These are phyloP conservation scores for Ficedula albicollis DNA, from an alignment of 2,797 vertebrate species.

Conservation along the genomic window DNA sequence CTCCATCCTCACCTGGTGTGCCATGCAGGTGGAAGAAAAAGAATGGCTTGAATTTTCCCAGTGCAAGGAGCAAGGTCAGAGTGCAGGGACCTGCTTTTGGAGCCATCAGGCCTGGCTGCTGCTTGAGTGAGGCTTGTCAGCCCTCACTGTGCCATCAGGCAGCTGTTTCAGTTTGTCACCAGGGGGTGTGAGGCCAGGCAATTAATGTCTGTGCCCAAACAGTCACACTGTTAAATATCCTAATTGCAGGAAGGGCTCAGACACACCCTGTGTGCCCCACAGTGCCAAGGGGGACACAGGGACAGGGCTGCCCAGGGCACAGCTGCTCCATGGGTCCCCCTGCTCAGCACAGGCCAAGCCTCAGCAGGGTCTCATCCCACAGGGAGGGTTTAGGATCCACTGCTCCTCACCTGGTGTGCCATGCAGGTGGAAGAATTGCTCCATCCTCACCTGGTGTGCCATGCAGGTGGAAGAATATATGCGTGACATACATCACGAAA, in stretches of 20 bases:
- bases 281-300: not conserved
- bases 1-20: no score
- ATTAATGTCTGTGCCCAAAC: not conserved
- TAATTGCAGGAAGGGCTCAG: not conserved
- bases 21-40: no score
- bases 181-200: not conserved
- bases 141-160: not conserved
- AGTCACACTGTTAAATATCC: not conserved
- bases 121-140: not conserved
- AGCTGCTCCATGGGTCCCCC: no score
- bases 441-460: not conserved
- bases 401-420: not conserved
- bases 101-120: not conserved
- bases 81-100: not conserved
- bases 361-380: accelerated
- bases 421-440: no score
- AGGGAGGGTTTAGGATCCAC: not conserved
- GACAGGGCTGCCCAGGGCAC: not conserved
- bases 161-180: not conserved
- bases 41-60: not conserved
- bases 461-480: not conserved
- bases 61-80: not conserved
- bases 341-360: accelerated
- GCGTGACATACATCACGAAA: not conserved
- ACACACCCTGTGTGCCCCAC: accelerated